phyloP scores from a whole-genome alignment of 2,888 invertebrate species.

The Pedicia rivosa region DNA sequence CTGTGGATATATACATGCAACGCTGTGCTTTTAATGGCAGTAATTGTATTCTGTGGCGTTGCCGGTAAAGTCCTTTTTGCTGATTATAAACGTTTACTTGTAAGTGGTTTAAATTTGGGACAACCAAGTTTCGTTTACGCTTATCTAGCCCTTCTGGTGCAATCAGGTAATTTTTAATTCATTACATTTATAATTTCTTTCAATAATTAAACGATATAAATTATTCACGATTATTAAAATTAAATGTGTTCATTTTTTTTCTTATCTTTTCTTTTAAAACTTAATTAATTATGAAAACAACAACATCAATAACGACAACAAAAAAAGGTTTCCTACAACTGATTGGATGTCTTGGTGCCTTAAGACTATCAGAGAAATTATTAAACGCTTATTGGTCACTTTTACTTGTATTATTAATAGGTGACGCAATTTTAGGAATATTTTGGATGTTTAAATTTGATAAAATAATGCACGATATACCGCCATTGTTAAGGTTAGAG shows the following conservation, averaged over 20 bases:
- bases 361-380: conserved; percentile 62
- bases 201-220: too few relatives aligned
- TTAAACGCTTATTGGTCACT: conserved; percentile 74
- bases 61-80: conserved; percentile 52
- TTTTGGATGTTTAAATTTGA: conserved; percentile 74
- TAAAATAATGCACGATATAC: conserved; percentile 54
- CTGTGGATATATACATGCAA: conserved; percentile 89
- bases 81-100: conserved; percentile 53
- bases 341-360: conserved; percentile 67
- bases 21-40: conserved; percentile 69
- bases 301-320: not conserved
- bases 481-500: conserved; percentile 43
- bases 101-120: conserved; percentile 57
- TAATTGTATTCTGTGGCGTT: conserved; percentile 62
- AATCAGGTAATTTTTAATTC: conserved; percentile 37
- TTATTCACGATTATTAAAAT: too few relatives aligned
- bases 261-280: not conserved
- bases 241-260: not conserved
- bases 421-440: conserved; percentile 69
- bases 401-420: conserved; percentile 59
- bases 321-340: conserved; percentile 50
- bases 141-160: conserved; percentile 62
- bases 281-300: conserved; percentile 8
- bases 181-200: too few relatives aligned
- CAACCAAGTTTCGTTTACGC: conserved; percentile 75